phyloP scores from a whole-genome alignment of 1,140 invertebrate species.

The Nephotettix cincticeps region DNA sequence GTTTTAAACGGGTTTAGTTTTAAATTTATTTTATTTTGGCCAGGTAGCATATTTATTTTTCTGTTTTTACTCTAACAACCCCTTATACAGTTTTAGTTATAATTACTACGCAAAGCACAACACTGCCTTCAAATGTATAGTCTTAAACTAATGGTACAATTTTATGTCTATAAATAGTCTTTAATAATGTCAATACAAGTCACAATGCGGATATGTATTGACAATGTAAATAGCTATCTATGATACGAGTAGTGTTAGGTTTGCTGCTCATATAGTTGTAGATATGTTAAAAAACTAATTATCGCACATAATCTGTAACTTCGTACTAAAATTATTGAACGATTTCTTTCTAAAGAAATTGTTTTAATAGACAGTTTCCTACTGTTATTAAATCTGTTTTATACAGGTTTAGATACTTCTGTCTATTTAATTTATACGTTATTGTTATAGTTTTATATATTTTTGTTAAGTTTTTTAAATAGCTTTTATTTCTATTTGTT shows the following conservation, averaged over 20 bases:
- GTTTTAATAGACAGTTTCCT: neutral
- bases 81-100: neutral
- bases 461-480: neutral
- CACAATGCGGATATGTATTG: neutral
- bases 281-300: too few relatives aligned
- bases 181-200: neutral
- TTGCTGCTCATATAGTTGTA: too few relatives aligned
- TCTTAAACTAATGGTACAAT: neutral
- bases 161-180: too few relatives aligned
- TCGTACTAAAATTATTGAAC: neutral
- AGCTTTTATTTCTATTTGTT: neutral
- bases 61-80: neutral
- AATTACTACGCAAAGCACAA: slow-evolving; percentile 16
- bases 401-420: neutral
- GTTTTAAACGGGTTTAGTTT: neutral
- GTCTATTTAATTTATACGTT: neutral
- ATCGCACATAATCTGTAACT: neutral
- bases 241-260: neutral
- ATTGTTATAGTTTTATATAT: neutral
- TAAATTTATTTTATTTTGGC: slow-evolving; percentile 1
- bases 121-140: neutral
- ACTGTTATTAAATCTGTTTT: too few relatives aligned
- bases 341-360: neutral
- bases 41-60: neutral
- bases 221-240: neutral